Base-by-base conservation (phyloP, 2,113 vertebrate species). In the Pithys albifrons region DNA sequence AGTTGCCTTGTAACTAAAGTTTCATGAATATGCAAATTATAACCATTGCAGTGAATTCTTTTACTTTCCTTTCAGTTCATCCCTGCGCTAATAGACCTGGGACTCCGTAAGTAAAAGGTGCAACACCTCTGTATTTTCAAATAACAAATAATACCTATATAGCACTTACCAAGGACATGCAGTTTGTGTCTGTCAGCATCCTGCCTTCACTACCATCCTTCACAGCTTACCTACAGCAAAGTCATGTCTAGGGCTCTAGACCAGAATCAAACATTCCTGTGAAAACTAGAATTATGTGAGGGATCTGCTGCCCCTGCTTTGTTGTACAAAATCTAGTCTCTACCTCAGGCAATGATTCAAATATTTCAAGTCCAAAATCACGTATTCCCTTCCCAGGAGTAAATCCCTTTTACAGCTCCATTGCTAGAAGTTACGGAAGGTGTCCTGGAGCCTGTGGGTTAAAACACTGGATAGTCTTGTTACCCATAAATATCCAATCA, bases 401-500 rank as follows among this genome's bases (percentile, higher is more conserved):
- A 73, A 19, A 35, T 64, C 28, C 35, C 24, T 77, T 77, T 72
- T 86, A 64, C 4, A 3, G 29, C 35, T 88, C 82, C 18, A 9
- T 4, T 20, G 18, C 20, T 67, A 77, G n/a, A 88, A 83, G 59
- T 29, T 95, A 73, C 51, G 86, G 67, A 67, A 88, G 61, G 45
- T n/a, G 29, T 48, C 62, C 49, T 80, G 46, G 57, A 86, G 75
- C 85, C 64, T 0, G 4, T 77, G 90, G 71, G 71, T 85, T 89
- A 91, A 83, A 95, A 74, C 67, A 67, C 29, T 88, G 67, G 43
- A 76, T 89, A 57, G 83, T 93, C 94, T 88, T 90, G 66, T 83
- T 93, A 43, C 29, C 71, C 64, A 85, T 90, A 96, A 95, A 91
- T 85, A 93, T 74, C 85, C 71, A 88, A 88, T 64, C 85, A 84